A percentile compares a stretch with the other conserved stretches of the same genome.
Evolutionary conservation across 2,888 invertebrate species (phyloP).

Genomic region (Tetheella fluctuosa): DNA sequence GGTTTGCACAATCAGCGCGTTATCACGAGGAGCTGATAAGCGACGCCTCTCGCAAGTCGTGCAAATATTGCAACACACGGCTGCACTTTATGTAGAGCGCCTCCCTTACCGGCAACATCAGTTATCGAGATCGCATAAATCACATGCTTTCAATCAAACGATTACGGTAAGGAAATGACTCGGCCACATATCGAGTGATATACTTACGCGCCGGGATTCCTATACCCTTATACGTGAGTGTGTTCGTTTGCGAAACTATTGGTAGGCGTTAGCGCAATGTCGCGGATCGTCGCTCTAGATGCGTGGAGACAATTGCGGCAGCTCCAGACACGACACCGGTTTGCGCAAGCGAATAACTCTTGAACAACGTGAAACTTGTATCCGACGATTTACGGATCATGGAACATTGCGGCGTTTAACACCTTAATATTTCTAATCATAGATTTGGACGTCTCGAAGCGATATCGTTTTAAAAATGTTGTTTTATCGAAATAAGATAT

Average conservation of each 20-base stretch:
- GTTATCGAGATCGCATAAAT: constrained; percentile 28
- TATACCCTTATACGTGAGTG: constrained; percentile 41
- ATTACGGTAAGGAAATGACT: constrained; percentile 33
- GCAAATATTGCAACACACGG: constrained; percentile 51
- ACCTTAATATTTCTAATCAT: constrained; percentile 27
- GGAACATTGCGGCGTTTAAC: constrained; percentile 42
- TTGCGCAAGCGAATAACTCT: constrained; percentile 41
- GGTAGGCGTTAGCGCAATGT: constrained; percentile 52
- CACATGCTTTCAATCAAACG: constrained; percentile 30
- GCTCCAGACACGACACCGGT: constrained; percentile 36
- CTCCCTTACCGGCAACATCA: constrained; percentile 33
- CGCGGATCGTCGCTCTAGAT: constrained; percentile 67
- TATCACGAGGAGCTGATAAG: constrained; percentile 49
- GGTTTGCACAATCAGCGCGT: constrained; percentile 46
- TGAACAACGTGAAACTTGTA: constrained; percentile 7
- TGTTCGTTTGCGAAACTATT: constrained; percentile 48
- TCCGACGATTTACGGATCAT: constrained; percentile 18
- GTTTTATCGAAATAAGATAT: background rate
- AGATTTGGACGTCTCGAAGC: background rate
- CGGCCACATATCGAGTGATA: constrained; percentile 23
- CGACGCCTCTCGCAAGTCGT: constrained; percentile 39
- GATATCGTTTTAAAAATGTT: background rate
- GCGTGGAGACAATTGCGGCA: constrained; percentile 64
- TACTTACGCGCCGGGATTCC: constrained; percentile 34
- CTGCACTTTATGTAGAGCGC: constrained; percentile 40